These are phyloP conservation scores for Cossypha heuglini DNA, from an alignment of 2,797 vertebrate species.

Conservation along the genomic window DNA sequence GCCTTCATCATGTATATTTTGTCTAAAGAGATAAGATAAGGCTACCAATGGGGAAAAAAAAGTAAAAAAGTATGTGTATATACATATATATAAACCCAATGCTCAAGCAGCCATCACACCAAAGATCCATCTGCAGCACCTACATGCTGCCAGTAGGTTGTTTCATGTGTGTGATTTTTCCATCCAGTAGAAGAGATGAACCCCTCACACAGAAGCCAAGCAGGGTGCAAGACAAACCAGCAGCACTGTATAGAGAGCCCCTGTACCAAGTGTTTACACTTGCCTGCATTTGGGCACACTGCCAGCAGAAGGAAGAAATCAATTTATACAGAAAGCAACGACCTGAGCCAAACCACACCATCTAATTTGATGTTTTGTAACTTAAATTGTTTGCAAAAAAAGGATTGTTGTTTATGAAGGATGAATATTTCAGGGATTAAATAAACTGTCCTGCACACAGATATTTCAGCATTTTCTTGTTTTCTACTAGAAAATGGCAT, in stretches of 20 bases:
- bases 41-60: background rate
- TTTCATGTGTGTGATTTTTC: rapidly evolving
- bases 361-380: background rate
- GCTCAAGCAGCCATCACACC: background rate
- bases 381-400: background rate
- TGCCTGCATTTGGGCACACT: background rate
- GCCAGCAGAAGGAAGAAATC: background rate
- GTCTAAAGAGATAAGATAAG: background rate
- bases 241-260: background rate
- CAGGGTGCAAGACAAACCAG: background rate
- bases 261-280: background rate
- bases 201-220: background rate
- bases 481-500: background rate
- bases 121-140: background rate
- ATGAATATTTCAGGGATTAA: background rate
- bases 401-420: background rate
- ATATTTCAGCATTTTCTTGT: background rate
- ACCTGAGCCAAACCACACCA: background rate
- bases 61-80: too few relatives aligned
- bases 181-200: background rate
- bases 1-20: background rate
- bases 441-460: background rate
- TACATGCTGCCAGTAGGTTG: background rate
- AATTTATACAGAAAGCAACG: background rate
- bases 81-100: background rate